Conservation (phyloP, 2,113 vertebrate genomes). For the Seriola rivoliana region DNA sequence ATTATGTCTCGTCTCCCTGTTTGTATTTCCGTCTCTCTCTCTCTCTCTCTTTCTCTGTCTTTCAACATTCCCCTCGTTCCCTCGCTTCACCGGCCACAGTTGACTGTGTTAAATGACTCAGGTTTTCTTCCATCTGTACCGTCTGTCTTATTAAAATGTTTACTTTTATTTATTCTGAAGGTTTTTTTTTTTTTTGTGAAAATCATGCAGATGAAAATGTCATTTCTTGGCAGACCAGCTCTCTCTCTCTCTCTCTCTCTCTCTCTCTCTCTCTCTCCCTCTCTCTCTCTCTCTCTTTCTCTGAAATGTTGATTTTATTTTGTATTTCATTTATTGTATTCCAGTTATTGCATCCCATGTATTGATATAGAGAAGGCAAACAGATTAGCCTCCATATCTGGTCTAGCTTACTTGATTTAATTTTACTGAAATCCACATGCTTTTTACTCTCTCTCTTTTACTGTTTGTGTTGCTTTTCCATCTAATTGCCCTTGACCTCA, state of each 20-base stretch:
- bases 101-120: slow-evolving; percentile 31
- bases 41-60: not conserved
- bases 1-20: not conserved
- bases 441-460: not conserved
- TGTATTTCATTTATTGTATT: slow-evolving; percentile 1
- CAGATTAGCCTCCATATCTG: not conserved
- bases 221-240: not conserved
- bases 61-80: not conserved
- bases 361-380: not conserved
- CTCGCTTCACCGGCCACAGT: not conserved
- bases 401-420: not conserved
- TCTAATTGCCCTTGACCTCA: slow-evolving; percentile 26
- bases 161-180: not conserved
- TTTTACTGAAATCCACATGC: not conserved
- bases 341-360: not conserved
- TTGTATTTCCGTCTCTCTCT: not conserved
- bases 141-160: slow-evolving; percentile 28
- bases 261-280: not conserved
- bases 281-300: not conserved
- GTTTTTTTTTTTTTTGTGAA: not conserved
- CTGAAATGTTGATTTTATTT: slow-evolving; percentile 22
- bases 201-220: slow-evolving; percentile 5
- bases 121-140: slow-evolving; percentile 18
- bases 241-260: not conserved
- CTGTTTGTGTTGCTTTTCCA: not conserved